These are phyloP conservation scores for Papilio elwesi DNA, from an alignment of 2,888 invertebrate species.

Conservation along the genomic window DNA sequence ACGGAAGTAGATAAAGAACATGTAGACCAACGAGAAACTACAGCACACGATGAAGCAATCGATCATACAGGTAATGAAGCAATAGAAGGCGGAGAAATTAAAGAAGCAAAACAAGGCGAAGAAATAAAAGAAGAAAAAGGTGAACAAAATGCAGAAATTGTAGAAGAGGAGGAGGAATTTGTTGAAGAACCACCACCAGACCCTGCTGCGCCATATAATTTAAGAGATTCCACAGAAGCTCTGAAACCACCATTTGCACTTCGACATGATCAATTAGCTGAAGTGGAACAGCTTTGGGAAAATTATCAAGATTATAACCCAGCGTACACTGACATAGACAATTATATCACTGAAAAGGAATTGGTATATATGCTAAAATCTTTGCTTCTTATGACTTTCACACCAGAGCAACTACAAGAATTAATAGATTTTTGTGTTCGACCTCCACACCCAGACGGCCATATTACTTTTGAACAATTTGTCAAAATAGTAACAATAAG, in stretches of 20 bases:
- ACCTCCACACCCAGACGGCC: conserved; percentile 70
- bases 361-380: conserved; percentile 72
- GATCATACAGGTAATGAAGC: conserved; percentile 14
- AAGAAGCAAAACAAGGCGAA: conserved; percentile 44
- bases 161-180: conserved; percentile 65
- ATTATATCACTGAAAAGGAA: conserved; percentile 73
- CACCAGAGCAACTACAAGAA: conserved; percentile 72
- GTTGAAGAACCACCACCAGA: conserved; percentile 71
- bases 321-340: conserved; percentile 69
- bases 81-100: conserved; percentile 47
- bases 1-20: conserved; percentile 42
- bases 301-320: conserved; percentile 73
- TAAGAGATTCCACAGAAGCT: conserved; percentile 71
- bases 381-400: conserved; percentile 69
- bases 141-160: conserved; percentile 49
- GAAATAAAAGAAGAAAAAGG: conserved; percentile 48
- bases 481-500: conserved; percentile 71
- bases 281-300: conserved; percentile 75
- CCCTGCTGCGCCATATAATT: conserved; percentile 71
- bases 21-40: conserved; percentile 41
- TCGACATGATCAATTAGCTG: conserved; percentile 70
- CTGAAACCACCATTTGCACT: conserved; percentile 66
- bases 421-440: conserved; percentile 67
- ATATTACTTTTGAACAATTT: conserved; percentile 72
- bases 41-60: background rate